These are phyloP conservation scores for Xiphorhynchus erythropygius DNA, from an alignment of 2,797 vertebrate genomes.

Conservation along the genomic window DNA sequence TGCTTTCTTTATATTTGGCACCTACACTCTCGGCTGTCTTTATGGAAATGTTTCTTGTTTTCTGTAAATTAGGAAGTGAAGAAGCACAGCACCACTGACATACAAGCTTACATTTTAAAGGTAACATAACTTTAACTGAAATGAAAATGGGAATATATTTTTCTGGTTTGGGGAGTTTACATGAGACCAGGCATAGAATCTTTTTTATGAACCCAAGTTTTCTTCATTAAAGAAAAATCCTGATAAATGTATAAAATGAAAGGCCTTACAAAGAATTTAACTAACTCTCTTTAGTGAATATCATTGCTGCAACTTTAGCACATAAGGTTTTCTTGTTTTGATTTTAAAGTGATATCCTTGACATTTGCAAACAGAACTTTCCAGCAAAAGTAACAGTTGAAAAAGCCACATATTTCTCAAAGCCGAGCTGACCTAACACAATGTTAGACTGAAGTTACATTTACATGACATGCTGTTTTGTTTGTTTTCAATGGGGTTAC, in stretches of 20 bases:
- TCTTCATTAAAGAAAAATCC: background rate
- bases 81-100: background rate
- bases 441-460: conserved; percentile 48
- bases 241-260: background rate
- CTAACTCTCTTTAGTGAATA: background rate
- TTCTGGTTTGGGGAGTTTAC: background rate
- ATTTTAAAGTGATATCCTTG: conserved; percentile 9
- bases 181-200: background rate
- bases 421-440: conserved; percentile 6
- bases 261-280: background rate
- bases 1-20: background rate
- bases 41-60: background rate
- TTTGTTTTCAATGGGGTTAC: conserved; percentile 67
- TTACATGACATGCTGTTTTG: conserved; percentile 59
- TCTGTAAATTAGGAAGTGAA: background rate
- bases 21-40: background rate
- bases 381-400: conserved; percentile 30
- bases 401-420: conserved; percentile 57
- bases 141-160: background rate
- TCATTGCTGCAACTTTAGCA: background rate
- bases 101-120: background rate
- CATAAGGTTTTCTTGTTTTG: background rate
- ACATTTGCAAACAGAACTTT: conserved; percentile 31
- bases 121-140: background rate
- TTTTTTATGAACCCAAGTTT: background rate